These are phyloP conservation scores for Plagodis dolabraria DNA, from an alignment of 2,888 invertebrate genomes.

Conservation along the genomic window DNA sequence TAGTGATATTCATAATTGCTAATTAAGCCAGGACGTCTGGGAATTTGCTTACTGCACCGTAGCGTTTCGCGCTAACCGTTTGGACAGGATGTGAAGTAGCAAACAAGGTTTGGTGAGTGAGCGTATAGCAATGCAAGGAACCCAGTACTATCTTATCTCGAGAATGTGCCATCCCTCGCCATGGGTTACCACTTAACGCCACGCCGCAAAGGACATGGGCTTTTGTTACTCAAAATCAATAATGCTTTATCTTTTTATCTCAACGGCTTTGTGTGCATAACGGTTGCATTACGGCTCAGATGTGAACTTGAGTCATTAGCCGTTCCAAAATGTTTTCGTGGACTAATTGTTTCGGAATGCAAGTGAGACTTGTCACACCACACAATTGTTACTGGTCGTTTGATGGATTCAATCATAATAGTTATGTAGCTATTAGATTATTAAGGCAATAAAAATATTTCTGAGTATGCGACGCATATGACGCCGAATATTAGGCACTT, in stretches of 20 bases:
- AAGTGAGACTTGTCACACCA: slow-evolving; percentile 38
- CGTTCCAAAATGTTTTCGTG: slow-evolving; percentile 44
- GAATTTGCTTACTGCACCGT: slow-evolving; percentile 28
- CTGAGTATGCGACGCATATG: no score
- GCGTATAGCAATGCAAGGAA: slow-evolving; percentile 68
- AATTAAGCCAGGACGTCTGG: slow-evolving; percentile 25
- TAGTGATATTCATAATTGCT: slow-evolving; percentile 25
- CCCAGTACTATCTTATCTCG: slow-evolving; percentile 71
- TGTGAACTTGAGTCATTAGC: slow-evolving; percentile 61
- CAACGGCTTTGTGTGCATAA: slow-evolving; percentile 63
- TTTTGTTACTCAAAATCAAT: slow-evolving; percentile 67
- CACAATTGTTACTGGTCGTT: background rate
- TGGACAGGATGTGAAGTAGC: slow-evolving; percentile 45
- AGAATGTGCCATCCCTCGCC: slow-evolving; percentile 75
- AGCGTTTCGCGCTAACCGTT: slow-evolving; percentile 16
- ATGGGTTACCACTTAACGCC: slow-evolving; percentile 74
- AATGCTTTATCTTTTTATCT: slow-evolving; percentile 56
- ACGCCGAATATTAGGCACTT: no score
- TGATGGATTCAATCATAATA: background rate
- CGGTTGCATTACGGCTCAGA: slow-evolving; percentile 52
- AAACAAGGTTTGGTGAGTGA: slow-evolving; percentile 60
- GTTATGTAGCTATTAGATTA: background rate
- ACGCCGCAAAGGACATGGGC: slow-evolving; percentile 59
- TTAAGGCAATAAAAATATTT: no score
- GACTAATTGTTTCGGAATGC: slow-evolving; percentile 50